These are phyloP conservation scores for Scopus umbretta DNA, from an alignment of 2,113 vertebrate species.

Conservation along the genomic window DNA sequence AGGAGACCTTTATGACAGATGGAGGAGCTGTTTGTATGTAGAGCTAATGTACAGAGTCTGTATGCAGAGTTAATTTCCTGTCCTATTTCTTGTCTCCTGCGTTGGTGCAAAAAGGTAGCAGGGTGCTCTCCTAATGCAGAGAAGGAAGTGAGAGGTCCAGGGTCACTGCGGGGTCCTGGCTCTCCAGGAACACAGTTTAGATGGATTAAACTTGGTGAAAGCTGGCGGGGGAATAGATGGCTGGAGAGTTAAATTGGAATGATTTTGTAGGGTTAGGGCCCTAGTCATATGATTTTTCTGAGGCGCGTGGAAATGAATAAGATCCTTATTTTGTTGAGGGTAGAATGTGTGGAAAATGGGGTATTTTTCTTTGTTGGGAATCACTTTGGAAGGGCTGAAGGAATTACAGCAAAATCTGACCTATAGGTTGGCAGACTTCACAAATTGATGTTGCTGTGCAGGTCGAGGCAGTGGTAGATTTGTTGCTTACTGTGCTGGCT, in stretches of 20 bases:
- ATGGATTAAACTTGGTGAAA: background rate
- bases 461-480: background rate
- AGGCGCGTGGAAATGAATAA: background rate
- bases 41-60: too few relatives aligned
- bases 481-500: constrained; percentile 14
- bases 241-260: background rate
- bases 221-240: background rate
- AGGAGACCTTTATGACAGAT: background rate
- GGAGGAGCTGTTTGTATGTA: background rate
- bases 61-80: background rate
- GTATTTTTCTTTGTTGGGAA: background rate
- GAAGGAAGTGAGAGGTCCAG: background rate
- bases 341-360: background rate
- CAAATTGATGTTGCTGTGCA: background rate
- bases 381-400: background rate
- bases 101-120: background rate
- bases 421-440: background rate
- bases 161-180: background rate
- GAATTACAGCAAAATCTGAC: background rate
- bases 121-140: background rate
- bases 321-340: background rate
- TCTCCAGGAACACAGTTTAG: background rate
- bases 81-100: background rate
- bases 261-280: background rate
- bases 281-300: background rate